Evolutionary conservation across 2,113 vertebrate species (phyloP), one percentile per base, ranked within the genome.

Genomic region (Myotis yumanensis): DNA sequence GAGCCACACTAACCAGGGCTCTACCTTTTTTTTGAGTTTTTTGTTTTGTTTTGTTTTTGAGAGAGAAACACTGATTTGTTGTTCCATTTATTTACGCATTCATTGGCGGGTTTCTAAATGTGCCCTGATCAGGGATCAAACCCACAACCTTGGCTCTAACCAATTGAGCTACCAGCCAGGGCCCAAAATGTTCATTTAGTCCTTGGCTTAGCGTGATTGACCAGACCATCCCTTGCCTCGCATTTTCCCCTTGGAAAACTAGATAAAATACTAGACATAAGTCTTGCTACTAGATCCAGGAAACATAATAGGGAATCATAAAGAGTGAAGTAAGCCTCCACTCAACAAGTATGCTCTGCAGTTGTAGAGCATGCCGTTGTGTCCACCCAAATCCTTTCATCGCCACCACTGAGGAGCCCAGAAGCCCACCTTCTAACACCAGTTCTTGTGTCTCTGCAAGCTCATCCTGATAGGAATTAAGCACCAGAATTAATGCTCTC

Each of bases 301-400:
- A 11, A 18, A 77, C 71, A 43, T 4, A 4, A 17, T 1, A 51
- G 80, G 46, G 28, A 69, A n/a, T 12, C 35, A 23, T 20, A 16
- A 46, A 43, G 71, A 32, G 12, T 43, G 14, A 18, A n/a, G 12
- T 7, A 11, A 7, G 3, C 32, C 40, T 25, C 77, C 1, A 11
- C 16, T 57, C 12, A 3, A 32, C 79, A 80, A 18, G 10, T 4
- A 12, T 11, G 7, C 2, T 5, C 8, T 4, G 23, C 32, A 25
- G 64, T 75, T 6, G 15, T 3, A 80, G 40, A 30, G 3, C 7
- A 5, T 2, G 1, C 35, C 35, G 11, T 35, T 6, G 51, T 25
- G 2, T 15, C 30, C 7, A 7, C 51, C 11, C 37, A 20, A 9
- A 5, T 0, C 4, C 10, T 22, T 52, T 43, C 43, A 5, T 0